Conservation (phyloP, 2,113 vertebrate genomes). For the Etia nguti region DNA sequence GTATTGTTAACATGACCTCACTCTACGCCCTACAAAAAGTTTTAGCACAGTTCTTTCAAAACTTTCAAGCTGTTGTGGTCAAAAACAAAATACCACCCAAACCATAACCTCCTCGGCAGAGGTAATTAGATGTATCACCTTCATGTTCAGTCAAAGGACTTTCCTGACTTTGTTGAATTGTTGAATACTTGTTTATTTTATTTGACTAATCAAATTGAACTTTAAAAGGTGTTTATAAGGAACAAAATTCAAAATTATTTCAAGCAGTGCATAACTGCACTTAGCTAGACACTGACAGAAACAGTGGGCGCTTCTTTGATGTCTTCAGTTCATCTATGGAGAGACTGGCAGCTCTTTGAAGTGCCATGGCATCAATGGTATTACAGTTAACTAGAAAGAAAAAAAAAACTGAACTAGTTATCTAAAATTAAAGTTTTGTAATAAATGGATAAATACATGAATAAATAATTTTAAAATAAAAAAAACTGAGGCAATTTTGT, state of each 20-base stretch:
- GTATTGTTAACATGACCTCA: background rate
- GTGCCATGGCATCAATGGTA: background rate
- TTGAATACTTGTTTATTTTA: background rate
- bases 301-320: background rate
- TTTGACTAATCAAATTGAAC: background rate
- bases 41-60: background rate
- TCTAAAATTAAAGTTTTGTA: background rate
- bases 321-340: background rate
- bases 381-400: background rate
- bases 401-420: background rate
- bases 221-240: background rate
- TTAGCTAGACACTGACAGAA: background rate
- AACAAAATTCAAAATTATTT: background rate
- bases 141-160: background rate
- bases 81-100: background rate
- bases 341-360: background rate
- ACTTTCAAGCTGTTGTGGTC: background rate
- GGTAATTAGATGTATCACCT: background rate
- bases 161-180: background rate
- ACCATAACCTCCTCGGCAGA: background rate
- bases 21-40: background rate
- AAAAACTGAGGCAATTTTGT: background rate
- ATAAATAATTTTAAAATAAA: background rate
- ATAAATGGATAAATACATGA: too few species aligned
- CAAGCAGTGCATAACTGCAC: background rate